Conservation (phyloP, 2,113 vertebrate species). For the Tachysurus vachellii region DNA sequence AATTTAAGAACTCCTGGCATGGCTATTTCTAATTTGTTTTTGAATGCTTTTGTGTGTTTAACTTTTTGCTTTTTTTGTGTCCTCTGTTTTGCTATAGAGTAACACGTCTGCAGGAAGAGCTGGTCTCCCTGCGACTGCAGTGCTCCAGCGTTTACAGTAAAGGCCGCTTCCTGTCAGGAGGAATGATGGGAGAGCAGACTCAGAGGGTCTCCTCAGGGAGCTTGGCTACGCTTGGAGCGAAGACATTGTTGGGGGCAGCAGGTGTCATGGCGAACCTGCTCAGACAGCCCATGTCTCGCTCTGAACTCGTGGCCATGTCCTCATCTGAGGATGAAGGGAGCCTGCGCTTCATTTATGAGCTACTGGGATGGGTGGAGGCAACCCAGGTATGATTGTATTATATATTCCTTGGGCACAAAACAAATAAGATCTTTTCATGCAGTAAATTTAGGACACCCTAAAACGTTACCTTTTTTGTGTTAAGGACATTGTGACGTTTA, state of each 20-base stretch:
- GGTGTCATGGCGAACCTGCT: constrained; percentile 81
- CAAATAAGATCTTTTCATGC: too few species aligned
- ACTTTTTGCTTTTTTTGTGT: neutral
- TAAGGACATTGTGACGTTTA: neutral
- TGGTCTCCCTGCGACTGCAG: constrained; percentile 88
- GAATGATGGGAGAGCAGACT: constrained; percentile 69
- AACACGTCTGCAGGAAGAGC: constrained; percentile 89
- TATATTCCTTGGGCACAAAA: neutral
- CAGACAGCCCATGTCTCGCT: constrained; percentile 85
- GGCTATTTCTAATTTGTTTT: neutral
- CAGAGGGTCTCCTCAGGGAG: constrained; percentile 72
- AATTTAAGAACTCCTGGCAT: neutral
- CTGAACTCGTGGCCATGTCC: constrained; percentile 90
- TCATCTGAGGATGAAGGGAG: constrained; percentile 95
- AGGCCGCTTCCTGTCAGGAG: constrained; percentile 80
- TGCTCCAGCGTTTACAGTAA: constrained; percentile 93
- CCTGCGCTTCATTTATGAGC: constrained; percentile 93
- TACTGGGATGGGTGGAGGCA: constrained; percentile 97
- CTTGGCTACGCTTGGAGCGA: constrained; percentile 67
- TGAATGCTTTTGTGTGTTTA: neutral
- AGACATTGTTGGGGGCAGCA: constrained; percentile 70
- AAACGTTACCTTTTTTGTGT: neutral
- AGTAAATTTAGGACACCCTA: neutral
- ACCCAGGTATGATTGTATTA: constrained; percentile 75
- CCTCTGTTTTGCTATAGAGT: constrained; percentile 70